Evolutionary conservation across 1,140 invertebrate species (phyloP).

Genomic region (Bathynomus jamesi): DNA sequence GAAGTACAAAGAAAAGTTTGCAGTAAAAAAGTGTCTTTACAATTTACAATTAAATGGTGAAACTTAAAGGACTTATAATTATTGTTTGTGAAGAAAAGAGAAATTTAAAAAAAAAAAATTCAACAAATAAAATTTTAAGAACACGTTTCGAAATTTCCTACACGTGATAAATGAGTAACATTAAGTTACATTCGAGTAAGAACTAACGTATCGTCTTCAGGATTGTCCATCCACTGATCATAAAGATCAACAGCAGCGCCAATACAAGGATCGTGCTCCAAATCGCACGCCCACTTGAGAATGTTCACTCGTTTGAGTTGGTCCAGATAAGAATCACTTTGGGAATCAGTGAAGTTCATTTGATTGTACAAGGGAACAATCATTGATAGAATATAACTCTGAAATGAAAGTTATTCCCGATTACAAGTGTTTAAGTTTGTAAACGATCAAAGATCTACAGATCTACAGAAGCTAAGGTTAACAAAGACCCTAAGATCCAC

Average conservation of each 20-base stretch:
- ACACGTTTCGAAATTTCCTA: no score
- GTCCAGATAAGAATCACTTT: slow-evolving; percentile 28
- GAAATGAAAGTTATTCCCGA: background rate
- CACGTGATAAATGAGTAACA: no score
- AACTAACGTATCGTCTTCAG: slow-evolving; percentile 37
- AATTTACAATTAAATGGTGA: no score
- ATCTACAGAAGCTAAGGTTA: no score
- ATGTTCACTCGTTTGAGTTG: slow-evolving; percentile 14
- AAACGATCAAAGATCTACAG: background rate
- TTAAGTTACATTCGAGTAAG: no score
- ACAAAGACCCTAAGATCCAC: no score
- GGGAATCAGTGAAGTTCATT: slow-evolving; percentile 19
- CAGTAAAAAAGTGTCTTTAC: no score
- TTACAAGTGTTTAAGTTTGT: background rate
- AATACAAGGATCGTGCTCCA: slow-evolving; percentile 38
- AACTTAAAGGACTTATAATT: no score
- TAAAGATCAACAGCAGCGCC: slow-evolving; percentile 34
- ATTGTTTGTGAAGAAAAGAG: no score
- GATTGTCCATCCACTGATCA: slow-evolving; percentile 39
- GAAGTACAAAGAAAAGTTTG: no score
- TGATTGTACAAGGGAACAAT: slow-evolving; percentile 25
- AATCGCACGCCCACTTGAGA: slow-evolving; percentile 25
- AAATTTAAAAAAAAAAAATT: no score
- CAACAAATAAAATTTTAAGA: no score
- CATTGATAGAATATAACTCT: slow-evolving; percentile 20